These are phyloP conservation scores for Brachypteracias leptosomus DNA, from an alignment of 2,113 vertebrate genomes.

Conservation along the genomic window DNA sequence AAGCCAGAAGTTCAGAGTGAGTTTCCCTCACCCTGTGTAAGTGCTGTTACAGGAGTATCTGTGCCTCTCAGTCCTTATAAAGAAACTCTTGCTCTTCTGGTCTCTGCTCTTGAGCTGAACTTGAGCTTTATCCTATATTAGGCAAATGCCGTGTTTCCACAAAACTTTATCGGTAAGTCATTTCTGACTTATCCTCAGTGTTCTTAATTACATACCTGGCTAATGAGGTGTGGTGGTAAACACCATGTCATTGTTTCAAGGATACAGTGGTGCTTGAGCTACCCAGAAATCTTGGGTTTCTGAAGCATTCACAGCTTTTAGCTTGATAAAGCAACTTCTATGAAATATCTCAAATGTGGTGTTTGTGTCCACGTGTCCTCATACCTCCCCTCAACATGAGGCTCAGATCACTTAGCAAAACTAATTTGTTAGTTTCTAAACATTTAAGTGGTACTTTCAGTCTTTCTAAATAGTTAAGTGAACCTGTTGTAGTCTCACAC, in stretches of 20 bases:
- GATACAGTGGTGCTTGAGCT: not conserved
- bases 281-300: not conserved
- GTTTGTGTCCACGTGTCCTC: too few relatives aligned
- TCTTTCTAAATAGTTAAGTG: not conserved
- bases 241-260: not conserved
- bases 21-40: not conserved
- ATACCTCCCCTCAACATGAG: not conserved
- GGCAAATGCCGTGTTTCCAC: not conserved
- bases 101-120: not conserved
- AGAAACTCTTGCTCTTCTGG: not conserved
- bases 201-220: not conserved
- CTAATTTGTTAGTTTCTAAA: not conserved
- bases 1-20: not conserved
- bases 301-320: not conserved
- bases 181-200: not conserved
- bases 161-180: not conserved
- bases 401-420: not conserved
- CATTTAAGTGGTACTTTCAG: not conserved
- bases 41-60: not conserved
- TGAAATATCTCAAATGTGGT: not conserved
- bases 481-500: not conserved
- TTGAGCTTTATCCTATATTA: too few relatives aligned
- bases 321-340: not conserved
- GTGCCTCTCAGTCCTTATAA: not conserved
- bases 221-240: not conserved